Base-by-base conservation (phyloP, 2,797 vertebrate species). In the Enteromius treurensis region DNA sequence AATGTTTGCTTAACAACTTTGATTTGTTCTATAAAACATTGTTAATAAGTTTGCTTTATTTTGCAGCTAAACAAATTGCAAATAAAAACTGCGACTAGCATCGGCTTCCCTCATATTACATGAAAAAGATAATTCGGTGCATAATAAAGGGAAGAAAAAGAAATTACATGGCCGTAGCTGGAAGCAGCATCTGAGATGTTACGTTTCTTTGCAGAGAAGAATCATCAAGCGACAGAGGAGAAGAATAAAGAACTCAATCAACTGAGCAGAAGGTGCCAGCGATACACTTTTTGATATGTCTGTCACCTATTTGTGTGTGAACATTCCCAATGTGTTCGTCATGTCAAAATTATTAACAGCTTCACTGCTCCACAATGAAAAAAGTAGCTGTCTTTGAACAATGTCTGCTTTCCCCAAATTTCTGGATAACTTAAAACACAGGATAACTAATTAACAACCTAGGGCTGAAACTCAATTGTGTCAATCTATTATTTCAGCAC, bases 221-320 rank as follows among this genome's bases (percentile, higher is more conserved):
- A 71, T 58, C n/a, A 62, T 60, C 26, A 37, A 37, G 58, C 55
- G n/a, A 81, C 62, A 83, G 4, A 82, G 34, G 2, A 82, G 45
- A 74, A 62, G 26, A 75, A 68, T 51, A 79, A 58, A 81, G n/a
- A 60, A 47, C 80, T 81, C 47, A 78, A 74, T 77, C 77, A 78
- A 34, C n/a, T 37, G 62, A 80, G 42, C 42, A 73, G 64, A 82
- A 78, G 42, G 49, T 69, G 78, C 65, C 58, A 83, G 58, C n/a
- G 65, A 51, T 67, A 21, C 0, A 14, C 53, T 86, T 79, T 81
- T 82, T 65, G 81, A 68, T 42, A 74, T 15, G 73, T 70, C 76
- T 79, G 23, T 86, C 82, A 84, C 37, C 67, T 84, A 53, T 40
- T 45, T 55, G 77, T 49, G 62, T 77, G 67, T 15, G 45, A 85